phyloP scores from a whole-genome alignment of 2,113 vertebrate species.

The Origma solitaria region DNA sequence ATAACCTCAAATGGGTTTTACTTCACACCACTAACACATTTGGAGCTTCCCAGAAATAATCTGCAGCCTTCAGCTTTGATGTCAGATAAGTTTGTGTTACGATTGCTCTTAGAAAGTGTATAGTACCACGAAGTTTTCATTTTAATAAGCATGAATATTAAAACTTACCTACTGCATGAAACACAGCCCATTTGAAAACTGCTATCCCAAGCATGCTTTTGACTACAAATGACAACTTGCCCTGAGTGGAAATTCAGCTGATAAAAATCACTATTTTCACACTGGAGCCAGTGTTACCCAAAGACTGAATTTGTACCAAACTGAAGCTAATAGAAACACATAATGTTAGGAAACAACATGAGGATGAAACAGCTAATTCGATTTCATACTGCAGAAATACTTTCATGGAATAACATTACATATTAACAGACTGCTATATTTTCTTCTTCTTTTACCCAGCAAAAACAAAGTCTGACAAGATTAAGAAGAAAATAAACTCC shows the following conservation, averaged over 20 bases:
- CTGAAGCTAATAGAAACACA: neutral
- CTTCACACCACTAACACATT: neutral
- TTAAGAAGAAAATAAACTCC: neutral
- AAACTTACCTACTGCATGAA: neutral
- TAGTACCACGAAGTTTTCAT: neutral
- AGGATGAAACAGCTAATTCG: neutral
- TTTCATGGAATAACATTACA: neutral
- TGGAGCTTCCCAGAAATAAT: neutral
- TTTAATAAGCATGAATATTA: neutral
- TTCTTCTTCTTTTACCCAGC: neutral
- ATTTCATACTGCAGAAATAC: neutral
- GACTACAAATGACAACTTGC: neutral
- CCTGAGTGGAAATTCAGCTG: neutral
- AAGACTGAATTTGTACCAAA: neutral
- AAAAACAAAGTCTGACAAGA: neutral
- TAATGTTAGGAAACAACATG: neutral
- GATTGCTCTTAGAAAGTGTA: neutral
- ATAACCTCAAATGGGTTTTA: neutral
- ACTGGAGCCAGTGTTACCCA: neutral
- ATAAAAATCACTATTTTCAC: neutral
- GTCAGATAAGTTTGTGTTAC: neutral
- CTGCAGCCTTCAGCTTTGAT: neutral
- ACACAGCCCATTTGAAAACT: neutral
- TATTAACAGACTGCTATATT: neutral
- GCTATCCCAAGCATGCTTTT: neutral